phyloP scores from a whole-genome alignment of 2,113 vertebrate genomes.

The Epinephelus fuscoguttatus region DNA sequence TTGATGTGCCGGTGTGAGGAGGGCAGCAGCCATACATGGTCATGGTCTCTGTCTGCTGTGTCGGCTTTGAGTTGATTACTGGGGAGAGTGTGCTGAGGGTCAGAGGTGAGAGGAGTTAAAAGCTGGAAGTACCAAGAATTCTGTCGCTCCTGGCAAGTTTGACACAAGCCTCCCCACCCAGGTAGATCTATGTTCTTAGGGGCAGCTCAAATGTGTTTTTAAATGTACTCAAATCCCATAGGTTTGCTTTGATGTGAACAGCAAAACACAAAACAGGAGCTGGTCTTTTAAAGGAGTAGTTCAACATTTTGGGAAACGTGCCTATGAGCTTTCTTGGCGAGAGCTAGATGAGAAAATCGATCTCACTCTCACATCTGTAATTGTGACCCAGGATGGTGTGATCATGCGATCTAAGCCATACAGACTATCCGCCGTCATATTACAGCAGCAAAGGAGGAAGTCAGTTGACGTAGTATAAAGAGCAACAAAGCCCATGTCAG shows the following conservation, averaged over 20 bases:
- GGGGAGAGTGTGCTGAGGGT: constrained; percentile 25
- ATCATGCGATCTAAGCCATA: no score
- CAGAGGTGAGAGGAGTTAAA: constrained; percentile 31
- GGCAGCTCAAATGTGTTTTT: not conserved
- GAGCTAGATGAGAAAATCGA: not conserved
- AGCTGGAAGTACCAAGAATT: constrained; percentile 21
- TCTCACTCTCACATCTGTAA: no score
- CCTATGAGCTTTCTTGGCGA: no score
- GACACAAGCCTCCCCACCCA: constrained; percentile 4
- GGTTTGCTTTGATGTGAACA: not conserved
- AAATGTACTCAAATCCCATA: not conserved
- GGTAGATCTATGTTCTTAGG: not conserved
- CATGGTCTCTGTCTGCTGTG: constrained; percentile 9
- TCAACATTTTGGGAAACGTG: not conserved
- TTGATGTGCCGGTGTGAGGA: constrained; percentile 15
- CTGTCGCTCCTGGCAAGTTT: constrained; percentile 20
- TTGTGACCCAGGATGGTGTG: no score
- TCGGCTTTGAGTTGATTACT: constrained; percentile 37
- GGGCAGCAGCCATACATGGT: not conserved
- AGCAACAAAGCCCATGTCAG: no score
- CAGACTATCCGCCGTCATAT: no score
- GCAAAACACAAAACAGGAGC: not conserved
- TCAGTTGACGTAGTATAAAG: no score
- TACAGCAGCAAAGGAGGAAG: no score
- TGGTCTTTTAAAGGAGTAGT: not conserved